Conservation (phyloP, 2,888 invertebrate species). For the Mylabris sibirica region DNA sequence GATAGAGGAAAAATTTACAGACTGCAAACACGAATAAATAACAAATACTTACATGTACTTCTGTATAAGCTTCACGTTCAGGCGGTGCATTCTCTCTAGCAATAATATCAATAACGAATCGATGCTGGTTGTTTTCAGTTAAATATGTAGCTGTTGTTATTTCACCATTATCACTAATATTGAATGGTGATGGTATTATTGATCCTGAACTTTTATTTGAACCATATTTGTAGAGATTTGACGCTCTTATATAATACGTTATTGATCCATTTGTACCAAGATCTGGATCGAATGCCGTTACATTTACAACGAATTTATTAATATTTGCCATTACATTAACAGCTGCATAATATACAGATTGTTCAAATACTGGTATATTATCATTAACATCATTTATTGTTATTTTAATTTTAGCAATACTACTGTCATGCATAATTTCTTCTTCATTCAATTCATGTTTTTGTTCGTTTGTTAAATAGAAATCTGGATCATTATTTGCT, state of each 20-base stretch:
- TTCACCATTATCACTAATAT: constrained; percentile 75
- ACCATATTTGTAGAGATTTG: constrained; percentile 82
- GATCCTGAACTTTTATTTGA: constrained; percentile 81
- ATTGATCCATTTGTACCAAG: constrained; percentile 83
- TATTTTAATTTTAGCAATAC: constrained; percentile 76
- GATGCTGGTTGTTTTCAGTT: constrained; percentile 88
- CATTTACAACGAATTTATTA: constrained; percentile 76
- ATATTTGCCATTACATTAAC: constrained; percentile 80
- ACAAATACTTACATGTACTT: constrained; percentile 74
- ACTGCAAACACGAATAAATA: no score
- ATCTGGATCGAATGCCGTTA: constrained; percentile 85
- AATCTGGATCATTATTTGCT: constrained; percentile 84
- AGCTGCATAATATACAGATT: constrained; percentile 62
- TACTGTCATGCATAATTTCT: constrained; percentile 65
- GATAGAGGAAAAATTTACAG: no score
- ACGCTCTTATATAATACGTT: constrained; percentile 81
- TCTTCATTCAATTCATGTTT: constrained; percentile 60
- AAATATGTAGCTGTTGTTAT: constrained; percentile 81
- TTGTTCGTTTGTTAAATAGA: constrained; percentile 67
- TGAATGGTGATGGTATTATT: constrained; percentile 88
- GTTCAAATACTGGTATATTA: constrained; percentile 72
- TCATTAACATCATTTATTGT: constrained; percentile 85
- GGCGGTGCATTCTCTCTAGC: constrained; percentile 84
- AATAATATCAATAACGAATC: constrained; percentile 83
- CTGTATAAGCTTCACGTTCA: constrained; percentile 76